Conservation (phyloP, 2,797 vertebrate species). For the Gallinago nigripennis region DNA sequence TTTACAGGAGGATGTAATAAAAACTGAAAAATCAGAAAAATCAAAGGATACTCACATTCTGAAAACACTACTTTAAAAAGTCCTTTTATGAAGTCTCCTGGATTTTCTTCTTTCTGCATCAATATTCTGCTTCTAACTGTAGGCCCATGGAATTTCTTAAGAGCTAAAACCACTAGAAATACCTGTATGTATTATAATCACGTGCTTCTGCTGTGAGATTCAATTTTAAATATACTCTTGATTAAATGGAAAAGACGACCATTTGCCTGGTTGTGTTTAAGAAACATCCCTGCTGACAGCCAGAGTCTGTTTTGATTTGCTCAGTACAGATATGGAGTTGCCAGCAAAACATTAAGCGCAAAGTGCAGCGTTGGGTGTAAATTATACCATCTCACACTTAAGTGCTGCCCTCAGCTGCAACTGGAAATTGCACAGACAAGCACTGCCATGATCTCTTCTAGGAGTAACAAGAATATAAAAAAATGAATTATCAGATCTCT, state of each 20-base stretch:
- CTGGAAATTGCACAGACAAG: conserved; percentile 15
- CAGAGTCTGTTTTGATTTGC: conserved; percentile 27
- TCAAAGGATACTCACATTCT: background rate
- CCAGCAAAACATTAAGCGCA: background rate
- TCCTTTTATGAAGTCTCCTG: background rate
- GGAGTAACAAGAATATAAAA: background rate
- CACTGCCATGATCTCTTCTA: background rate
- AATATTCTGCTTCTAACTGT: background rate
- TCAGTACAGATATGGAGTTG: background rate
- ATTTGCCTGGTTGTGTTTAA: background rate
- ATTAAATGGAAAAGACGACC: conserved; percentile 19
- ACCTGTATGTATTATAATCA: background rate
- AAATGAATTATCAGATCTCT: background rate
- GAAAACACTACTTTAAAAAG: background rate
- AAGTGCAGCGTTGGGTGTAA: background rate
- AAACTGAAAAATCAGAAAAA: background rate
- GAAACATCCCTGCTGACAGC: conserved; percentile 16
- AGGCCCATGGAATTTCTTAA: background rate
- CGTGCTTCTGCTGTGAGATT: background rate
- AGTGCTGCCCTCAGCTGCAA: conserved; percentile 43
- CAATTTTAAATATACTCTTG: background rate
- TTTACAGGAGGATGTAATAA: background rate
- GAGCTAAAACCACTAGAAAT: background rate
- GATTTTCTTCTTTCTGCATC: background rate
- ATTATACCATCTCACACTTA: conserved; percentile 13